Conservation (phyloP, 2,888 invertebrate genomes). For the Netelia virgata region DNA sequence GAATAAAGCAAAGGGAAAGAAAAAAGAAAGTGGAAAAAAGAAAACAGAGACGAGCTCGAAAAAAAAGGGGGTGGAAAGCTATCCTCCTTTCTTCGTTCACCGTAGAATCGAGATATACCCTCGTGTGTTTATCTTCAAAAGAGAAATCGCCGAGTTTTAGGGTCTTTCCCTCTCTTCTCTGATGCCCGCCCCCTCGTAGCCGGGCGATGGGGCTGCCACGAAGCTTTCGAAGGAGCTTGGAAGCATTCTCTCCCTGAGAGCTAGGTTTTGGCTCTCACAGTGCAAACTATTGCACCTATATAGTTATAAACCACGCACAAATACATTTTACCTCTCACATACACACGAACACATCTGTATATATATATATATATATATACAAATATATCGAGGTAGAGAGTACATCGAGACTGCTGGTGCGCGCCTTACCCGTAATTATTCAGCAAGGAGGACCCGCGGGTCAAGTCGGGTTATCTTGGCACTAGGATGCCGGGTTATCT, state of each 20-base stretch:
- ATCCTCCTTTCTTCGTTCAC: not conserved
- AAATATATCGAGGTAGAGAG: conserved; percentile 64
- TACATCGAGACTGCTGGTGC: conserved; percentile 81
- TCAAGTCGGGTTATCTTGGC: conserved; percentile 80
- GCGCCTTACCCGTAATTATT: conserved; percentile 84
- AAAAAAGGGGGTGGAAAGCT: not conserved
- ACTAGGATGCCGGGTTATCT: conserved; percentile 84
- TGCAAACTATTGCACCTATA: conserved; percentile 2
- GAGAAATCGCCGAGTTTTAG: conserved; percentile 14
- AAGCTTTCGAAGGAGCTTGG: conserved; percentile 11
- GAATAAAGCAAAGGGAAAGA: not conserved
- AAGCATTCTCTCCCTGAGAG: not conserved
- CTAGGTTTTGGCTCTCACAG: conserved; percentile 32
- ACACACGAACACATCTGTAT: not conserved
- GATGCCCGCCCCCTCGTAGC: too few relatives aligned
- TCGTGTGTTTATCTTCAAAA: not conserved
- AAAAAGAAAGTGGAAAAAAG: not conserved
- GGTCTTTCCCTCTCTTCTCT: not conserved
- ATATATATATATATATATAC: not conserved
- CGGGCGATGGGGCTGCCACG: not conserved
- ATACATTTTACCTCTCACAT: not conserved
- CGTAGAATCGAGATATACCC: not conserved
- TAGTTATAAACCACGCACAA: conserved; percentile 19
- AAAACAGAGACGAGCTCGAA: not conserved
- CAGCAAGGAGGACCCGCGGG: conserved; percentile 80